These are phyloP conservation scores for Neodiprion fabricii DNA, from an alignment of 1,140 invertebrate species.

Conservation along the genomic window DNA sequence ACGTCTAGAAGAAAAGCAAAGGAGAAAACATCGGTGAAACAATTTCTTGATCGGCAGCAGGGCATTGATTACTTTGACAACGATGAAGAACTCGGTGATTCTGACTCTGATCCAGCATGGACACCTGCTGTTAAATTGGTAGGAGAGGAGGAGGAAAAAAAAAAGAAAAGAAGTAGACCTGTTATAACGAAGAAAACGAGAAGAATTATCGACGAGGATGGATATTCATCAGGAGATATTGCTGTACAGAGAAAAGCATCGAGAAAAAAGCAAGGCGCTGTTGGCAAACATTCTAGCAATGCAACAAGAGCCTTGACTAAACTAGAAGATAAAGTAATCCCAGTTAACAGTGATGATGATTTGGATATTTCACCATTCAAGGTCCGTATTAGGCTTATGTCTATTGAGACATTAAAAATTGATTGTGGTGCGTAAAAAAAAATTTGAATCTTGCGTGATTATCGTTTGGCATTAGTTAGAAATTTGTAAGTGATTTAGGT, in stretches of 20 bases:
- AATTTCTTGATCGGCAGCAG: conserved; percentile 50
- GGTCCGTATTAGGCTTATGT: conserved; percentile 35
- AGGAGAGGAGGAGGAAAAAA: conserved; percentile 53
- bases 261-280: conserved; percentile 44
- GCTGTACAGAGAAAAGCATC: conserved; percentile 39
- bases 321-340: conserved; percentile 49
- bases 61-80: conserved; percentile 57
- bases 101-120: conserved; percentile 77
- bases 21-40: conserved; percentile 62
- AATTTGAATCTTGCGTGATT: too few species aligned
- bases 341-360: conserved; percentile 51
- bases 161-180: conserved; percentile 51
- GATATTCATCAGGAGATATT: conserved; percentile 37
- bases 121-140: conserved; percentile 66
- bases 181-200: conserved; percentile 49
- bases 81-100: conserved; percentile 65
- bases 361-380: conserved; percentile 59
- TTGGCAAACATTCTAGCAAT: conserved; percentile 34
- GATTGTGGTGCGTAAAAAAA: too few species aligned
- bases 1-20: conserved; percentile 71
- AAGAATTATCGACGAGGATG: conserved; percentile 46
- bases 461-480: too few species aligned
- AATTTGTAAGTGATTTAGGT: too few species aligned
- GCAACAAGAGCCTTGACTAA: conserved; percentile 32
- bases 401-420: neutral